Evolutionary conservation across 2,113 vertebrate genomes (phyloP).

Genomic region (Apeltes quadracus): DNA sequence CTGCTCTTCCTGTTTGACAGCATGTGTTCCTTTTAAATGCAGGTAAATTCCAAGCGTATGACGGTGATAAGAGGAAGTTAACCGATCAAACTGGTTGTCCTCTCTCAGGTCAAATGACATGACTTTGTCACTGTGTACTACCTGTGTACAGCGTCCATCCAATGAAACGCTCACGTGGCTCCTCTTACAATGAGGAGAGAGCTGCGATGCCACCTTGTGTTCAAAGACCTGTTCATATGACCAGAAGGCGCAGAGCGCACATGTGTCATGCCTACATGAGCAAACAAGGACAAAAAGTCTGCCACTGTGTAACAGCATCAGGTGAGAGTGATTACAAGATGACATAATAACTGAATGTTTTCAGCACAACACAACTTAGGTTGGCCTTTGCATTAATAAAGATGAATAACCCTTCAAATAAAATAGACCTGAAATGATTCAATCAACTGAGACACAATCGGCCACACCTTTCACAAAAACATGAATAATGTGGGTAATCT

Average conservation of each 20-base stretch:
- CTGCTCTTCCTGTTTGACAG: conserved; percentile 55
- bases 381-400: not conserved
- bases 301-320: not conserved
- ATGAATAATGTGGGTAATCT: not conserved
- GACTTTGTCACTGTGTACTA: conserved; percentile 3
- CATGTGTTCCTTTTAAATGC: conserved; percentile 20
- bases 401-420: not conserved
- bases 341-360: not conserved
- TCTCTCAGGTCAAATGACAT: not conserved
- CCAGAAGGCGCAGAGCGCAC: not conserved
- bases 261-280: not conserved
- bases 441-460: not conserved
- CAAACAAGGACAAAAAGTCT: not conserved
- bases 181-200: not conserved
- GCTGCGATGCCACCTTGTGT: conserved; percentile 66
- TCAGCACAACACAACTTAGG: not conserved
- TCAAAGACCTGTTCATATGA: not conserved
- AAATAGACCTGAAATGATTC: not conserved
- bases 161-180: not conserved
- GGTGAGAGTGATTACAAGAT: not conserved
- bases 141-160: conserved; percentile 11
- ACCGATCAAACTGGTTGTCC: conserved; percentile 58
- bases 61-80: conserved; percentile 32
- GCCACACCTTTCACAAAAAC: not conserved
- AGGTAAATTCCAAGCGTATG: conserved; percentile 11